These are phyloP conservation scores for Sinocyclocheilus anshuiensis DNA, from an alignment of 2,113 vertebrate genomes.

Conservation along the genomic window DNA sequence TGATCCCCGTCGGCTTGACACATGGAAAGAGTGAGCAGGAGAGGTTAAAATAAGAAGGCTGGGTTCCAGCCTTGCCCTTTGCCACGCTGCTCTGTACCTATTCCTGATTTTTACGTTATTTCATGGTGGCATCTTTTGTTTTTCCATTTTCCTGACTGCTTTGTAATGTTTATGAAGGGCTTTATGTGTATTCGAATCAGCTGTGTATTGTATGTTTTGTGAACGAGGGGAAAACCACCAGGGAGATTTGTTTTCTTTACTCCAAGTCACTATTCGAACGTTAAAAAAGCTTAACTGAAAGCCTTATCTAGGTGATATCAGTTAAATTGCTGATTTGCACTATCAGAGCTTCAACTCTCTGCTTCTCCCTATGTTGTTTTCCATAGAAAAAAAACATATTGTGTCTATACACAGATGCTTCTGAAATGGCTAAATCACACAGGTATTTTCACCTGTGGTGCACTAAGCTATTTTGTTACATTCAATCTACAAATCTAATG, in stretches of 20 bases:
- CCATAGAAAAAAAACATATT: conserved; percentile 14
- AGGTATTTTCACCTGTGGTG: conserved; percentile 32
- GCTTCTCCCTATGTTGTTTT: conserved; percentile 38
- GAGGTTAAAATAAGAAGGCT: conserved; percentile 23
- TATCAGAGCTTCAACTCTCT: conserved; percentile 40
- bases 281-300: conserved; percentile 8
- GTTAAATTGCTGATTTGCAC: conserved; percentile 38
- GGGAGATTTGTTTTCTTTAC: conserved; percentile 20
- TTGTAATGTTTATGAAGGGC: conserved; percentile 29
- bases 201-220: conserved; percentile 16
- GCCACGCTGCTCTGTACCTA: background rate
- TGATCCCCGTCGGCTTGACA: conserved; percentile 39
- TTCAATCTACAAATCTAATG: conserved; percentile 33
- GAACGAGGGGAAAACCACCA: conserved; percentile 27
- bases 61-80: background rate
- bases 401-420: conserved; percentile 22
- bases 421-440: conserved; percentile 23
- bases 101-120: conserved; percentile 7
- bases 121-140: background rate
- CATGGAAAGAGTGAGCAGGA: conserved; percentile 50
- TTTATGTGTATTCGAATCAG: conserved; percentile 32
- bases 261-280: conserved; percentile 11
- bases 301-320: background rate
- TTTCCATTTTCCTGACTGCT: conserved; percentile 15
- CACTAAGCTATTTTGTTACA: conserved; percentile 9